Evolutionary conservation across 1,140 invertebrate species (phyloP), one percentile per base, ranked within the genome.

Genomic region (Drosophila guanche): DNA sequence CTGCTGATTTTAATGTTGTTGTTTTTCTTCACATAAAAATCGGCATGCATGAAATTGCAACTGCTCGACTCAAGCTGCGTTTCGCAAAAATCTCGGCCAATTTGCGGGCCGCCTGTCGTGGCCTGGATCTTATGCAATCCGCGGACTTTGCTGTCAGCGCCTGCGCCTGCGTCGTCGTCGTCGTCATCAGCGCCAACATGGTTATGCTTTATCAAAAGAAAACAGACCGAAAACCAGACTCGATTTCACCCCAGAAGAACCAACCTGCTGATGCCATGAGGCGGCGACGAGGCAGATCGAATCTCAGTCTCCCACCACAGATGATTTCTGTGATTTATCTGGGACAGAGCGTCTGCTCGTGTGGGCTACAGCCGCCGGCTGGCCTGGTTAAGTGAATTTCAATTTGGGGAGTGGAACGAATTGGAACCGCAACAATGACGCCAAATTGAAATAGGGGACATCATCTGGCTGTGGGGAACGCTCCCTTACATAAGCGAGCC

Each of bases 31-130:
- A 25, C 58, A 83, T 62, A 69, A 78, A 67, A 78, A 63, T 78
- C 67, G 83, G 61, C 77, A 70, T 85, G 80, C 80, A 85, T 85
- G 80, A 85, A 85, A 85, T 85, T 85, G 80, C 81, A 85, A 86
- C 80, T 73, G 73, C 77, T 73, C 53, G 73, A 56, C 77, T 73
- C 53, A 63, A 56, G 63, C 73, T 86, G 77, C 81, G 80, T 85
- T 85, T 85, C 80, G 80, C 80, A 68, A 85, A 37, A 85, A 81
- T 86, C 79, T 86, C 73, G 80, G 60, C 77, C 80, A 85, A 71
- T 85, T 85, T 80, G 73, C 62, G 54, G 46, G 54, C 40, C 62
- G 72, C 53, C 70, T 74, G 70, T 73, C 57, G 58, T 73, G 70
- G 59, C 69, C 59, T 37, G 70, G 29, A 54, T 58, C 61, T 85